Percentiles rank a stretch among this genome's conserved stretches.
phyloP scores from a whole-genome alignment of 2,113 vertebrate species.

The Pygoscelis antarcticus region DNA sequence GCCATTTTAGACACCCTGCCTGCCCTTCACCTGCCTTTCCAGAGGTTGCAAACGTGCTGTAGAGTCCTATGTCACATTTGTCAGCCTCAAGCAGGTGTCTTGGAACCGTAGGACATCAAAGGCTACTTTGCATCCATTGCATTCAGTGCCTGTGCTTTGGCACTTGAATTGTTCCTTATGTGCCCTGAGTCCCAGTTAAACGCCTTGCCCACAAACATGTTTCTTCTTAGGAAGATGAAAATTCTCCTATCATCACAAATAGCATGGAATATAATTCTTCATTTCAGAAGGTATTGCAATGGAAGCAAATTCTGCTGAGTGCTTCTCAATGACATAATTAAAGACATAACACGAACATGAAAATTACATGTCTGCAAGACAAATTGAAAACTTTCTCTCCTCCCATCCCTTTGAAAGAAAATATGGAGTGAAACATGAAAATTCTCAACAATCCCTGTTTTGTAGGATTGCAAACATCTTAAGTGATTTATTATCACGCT shows the following conservation, averaged over 20 bases:
- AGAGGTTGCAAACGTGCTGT: background rate
- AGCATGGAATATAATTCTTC: background rate
- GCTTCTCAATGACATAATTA: constrained; percentile 1
- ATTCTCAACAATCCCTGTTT: background rate
- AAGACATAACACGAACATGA: background rate
- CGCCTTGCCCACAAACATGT: background rate
- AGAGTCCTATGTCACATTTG: background rate
- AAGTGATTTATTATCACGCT: constrained; percentile 28
- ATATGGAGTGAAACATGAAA: background rate
- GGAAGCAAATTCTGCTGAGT: background rate
- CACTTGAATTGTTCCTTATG: background rate
- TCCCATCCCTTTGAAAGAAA: background rate
- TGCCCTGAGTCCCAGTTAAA: background rate
- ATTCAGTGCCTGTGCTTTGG: background rate
- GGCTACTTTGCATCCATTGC: background rate
- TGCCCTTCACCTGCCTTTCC: background rate
- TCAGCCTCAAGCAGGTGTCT: background rate
- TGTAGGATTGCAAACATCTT: constrained; percentile 18
- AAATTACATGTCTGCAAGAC: background rate
- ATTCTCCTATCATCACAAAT: background rate
- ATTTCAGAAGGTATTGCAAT: background rate
- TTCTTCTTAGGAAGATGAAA: background rate
- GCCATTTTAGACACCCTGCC: background rate
- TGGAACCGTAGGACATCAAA: background rate
- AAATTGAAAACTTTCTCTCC: background rate